These are phyloP conservation scores for Oligia strigilis DNA, from an alignment of 2,888 invertebrate species.

Conservation along the genomic window DNA sequence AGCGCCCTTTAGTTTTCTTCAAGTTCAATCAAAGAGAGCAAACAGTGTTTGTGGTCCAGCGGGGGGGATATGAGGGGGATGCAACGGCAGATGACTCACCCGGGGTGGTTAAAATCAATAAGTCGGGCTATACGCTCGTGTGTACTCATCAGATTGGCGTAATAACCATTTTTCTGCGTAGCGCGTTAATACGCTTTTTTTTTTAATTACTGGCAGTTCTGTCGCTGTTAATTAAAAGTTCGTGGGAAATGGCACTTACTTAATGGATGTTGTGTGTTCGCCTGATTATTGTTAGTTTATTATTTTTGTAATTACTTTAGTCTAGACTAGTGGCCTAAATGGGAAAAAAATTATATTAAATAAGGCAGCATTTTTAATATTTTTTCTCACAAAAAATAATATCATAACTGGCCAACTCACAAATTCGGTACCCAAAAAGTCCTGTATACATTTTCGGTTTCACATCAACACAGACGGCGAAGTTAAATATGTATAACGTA, in stretches of 20 bases:
- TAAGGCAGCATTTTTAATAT: background rate
- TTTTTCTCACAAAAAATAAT: background rate
- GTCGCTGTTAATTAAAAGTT: slow-evolving; percentile 53
- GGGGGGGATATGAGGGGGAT: slow-evolving; percentile 69
- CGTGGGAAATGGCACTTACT: slow-evolving; percentile 39
- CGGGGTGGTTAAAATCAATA: slow-evolving; percentile 87
- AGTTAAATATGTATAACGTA: slow-evolving; percentile 57
- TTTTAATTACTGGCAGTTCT: slow-evolving; percentile 38
- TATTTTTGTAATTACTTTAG: slow-evolving; percentile 14
- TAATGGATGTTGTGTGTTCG: slow-evolving; percentile 43
- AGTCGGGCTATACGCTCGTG: slow-evolving; percentile 66
- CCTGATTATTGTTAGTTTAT: slow-evolving; percentile 30
- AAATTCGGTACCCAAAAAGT: slow-evolving; percentile 2
- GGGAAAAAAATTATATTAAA: background rate
- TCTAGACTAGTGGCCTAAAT: slow-evolving; percentile 4
- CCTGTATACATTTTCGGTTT: slow-evolving; percentile 28
- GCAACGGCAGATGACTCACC: slow-evolving; percentile 85
- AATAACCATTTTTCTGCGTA: slow-evolving; percentile 64
- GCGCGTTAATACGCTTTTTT: slow-evolving; percentile 47
- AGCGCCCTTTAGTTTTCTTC: slow-evolving; percentile 76
- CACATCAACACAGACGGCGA: slow-evolving; percentile 44
- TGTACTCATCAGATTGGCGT: slow-evolving; percentile 62
- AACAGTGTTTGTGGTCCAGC: slow-evolving; percentile 78
- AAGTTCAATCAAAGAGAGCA: slow-evolving; percentile 87
- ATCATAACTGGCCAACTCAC: background rate